Conservation (phyloP, 1,140 invertebrate species). For the Homalodisca vitripennis region DNA sequence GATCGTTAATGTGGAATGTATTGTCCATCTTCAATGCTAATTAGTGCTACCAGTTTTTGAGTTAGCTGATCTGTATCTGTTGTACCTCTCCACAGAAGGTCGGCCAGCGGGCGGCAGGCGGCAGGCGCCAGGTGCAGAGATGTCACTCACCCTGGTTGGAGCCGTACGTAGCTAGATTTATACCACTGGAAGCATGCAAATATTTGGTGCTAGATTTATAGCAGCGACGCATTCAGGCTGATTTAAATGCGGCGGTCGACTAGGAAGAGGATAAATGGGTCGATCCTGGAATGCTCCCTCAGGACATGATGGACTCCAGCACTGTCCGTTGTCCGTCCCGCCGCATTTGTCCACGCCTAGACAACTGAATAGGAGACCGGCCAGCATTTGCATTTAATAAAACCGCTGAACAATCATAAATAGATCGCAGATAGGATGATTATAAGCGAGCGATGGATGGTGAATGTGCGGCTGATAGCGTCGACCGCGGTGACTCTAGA, state of each 20-base stretch:
- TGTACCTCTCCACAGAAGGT: too few species aligned
- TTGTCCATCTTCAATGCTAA: too few species aligned
- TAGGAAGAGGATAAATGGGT: background rate
- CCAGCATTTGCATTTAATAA: conserved; percentile 7
- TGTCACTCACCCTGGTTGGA: too few species aligned
- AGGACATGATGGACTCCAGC: conserved; percentile 11
- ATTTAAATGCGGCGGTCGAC: conserved; percentile 1
- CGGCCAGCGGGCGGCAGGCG: too few species aligned
- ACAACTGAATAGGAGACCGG: conserved; percentile 4
- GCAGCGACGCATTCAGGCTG: background rate
- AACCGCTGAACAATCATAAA: conserved; percentile 8
- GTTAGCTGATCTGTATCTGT: too few species aligned
- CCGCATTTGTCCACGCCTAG: too few species aligned
- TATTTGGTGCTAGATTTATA: background rate
- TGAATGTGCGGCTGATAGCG: too few species aligned
- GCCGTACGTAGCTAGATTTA: too few species aligned
- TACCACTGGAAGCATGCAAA: background rate
- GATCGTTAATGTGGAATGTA: too few species aligned
- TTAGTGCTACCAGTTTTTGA: too few species aligned
- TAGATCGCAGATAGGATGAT: conserved; percentile 5
- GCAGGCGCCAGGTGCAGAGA: too few species aligned
- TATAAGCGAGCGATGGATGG: background rate
- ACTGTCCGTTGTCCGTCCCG: background rate
- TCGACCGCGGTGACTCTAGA: too few species aligned
- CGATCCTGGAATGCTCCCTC: background rate